Evolutionary conservation across 64 coral and sea anemone species (phyloP).

Genomic region (Actinia tenebrosa): DNA sequence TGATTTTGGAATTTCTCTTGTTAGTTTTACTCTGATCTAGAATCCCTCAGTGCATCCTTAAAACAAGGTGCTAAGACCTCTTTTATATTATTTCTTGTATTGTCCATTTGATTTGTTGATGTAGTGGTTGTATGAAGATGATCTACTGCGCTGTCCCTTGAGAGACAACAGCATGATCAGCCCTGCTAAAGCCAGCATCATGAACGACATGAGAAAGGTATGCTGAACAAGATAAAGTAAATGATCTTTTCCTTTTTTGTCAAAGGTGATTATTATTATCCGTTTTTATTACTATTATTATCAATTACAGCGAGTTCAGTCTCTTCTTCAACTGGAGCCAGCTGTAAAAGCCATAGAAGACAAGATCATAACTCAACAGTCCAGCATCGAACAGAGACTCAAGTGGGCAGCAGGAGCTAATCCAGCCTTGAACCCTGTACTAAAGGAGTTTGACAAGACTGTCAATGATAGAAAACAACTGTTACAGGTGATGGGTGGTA

Average conservation of each 20-base stretch:
- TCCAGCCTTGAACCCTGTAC: constrained; percentile 86
- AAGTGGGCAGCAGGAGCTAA: constrained; percentile 99
- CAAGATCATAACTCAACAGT: constrained; percentile 74
- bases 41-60: too few relatives aligned
- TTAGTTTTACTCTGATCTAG: too few relatives aligned
- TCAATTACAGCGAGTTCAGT: constrained; percentile 66
- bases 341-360: constrained; percentile 78
- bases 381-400: constrained; percentile 95
- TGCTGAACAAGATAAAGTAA: background rate
- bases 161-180: constrained; percentile 93
- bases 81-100: background rate
- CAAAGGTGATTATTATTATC: too few relatives aligned
- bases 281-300: background rate
- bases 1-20: too few relatives aligned
- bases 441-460: constrained; percentile 90
- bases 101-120: background rate
- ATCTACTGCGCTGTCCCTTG: constrained; percentile 67
- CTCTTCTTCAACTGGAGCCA: constrained; percentile 73
- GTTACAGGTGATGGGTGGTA: constrained; percentile 31
- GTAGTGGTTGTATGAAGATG: constrained; percentile 96
- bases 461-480: constrained; percentile 81
- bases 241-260: too few relatives aligned
- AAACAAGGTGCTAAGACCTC: too few relatives aligned
- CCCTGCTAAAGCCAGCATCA: constrained; percentile 84
- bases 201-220: constrained; percentile 96